These are phyloP conservation scores for Halichoeres trimaculatus DNA, from an alignment of 2,113 vertebrate genomes.

Conservation along the genomic window DNA sequence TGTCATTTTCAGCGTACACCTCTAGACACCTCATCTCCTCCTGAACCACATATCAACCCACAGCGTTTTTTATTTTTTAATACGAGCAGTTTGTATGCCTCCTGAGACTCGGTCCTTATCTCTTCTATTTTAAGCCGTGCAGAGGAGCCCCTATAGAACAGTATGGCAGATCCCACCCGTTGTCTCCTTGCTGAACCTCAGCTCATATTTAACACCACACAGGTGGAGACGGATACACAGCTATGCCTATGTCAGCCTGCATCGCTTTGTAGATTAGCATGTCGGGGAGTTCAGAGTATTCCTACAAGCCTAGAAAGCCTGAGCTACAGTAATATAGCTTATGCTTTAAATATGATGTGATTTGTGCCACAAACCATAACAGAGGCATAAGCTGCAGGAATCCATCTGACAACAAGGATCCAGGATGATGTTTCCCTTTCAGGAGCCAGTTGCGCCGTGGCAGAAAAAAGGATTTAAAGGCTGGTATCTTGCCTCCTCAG, in stretches of 20 bases:
- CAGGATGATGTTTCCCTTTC: conserved; percentile 41
- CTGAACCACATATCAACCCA: conserved; percentile 21
- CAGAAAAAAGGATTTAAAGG: conserved; percentile 26
- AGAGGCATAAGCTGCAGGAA: conserved; percentile 53
- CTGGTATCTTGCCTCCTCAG: conserved; percentile 14
- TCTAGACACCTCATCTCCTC: neutral
- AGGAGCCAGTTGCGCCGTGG: conserved; percentile 5
- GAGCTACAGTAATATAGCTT: conserved; percentile 44
- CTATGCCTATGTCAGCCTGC: conserved; percentile 57
- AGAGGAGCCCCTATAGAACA: conserved; percentile 60
- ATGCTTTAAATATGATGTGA: conserved; percentile 60
- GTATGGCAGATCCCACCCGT: conserved; percentile 57
- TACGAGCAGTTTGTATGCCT: conserved; percentile 43
- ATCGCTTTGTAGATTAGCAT: conserved; percentile 77
- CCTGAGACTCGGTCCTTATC: conserved; percentile 49
- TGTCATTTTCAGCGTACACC: neutral
- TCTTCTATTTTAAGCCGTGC: conserved; percentile 65
- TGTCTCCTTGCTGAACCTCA: conserved; percentile 49
- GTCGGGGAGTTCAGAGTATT: conserved; percentile 61
- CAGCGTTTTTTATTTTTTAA: conserved; percentile 17
- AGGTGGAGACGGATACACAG: conserved; percentile 61
- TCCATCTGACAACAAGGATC: conserved; percentile 60
- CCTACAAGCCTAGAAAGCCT: conserved; percentile 55
- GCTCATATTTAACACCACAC: conserved; percentile 66
- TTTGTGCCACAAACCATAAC: conserved; percentile 54